phyloP scores from a whole-genome alignment of 2,888 invertebrate genomes.

The Drosophila phalerata region DNA sequence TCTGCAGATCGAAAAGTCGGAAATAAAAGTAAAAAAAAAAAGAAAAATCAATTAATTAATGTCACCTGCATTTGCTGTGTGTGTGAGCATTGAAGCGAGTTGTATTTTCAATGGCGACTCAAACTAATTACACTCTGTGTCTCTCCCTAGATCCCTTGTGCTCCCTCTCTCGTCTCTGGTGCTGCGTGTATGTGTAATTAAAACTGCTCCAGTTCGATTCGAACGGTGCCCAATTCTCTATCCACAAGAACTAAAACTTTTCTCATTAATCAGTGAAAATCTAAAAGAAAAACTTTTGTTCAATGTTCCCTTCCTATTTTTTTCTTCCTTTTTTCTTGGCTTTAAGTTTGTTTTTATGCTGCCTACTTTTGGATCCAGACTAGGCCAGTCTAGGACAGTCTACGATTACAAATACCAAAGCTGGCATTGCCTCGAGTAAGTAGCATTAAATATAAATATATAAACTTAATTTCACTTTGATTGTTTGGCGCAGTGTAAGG shows the following conservation, averaged over 20 bases:
- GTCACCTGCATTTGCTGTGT: conserved; percentile 67
- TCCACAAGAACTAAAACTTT: conserved; percentile 74
- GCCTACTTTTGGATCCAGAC: conserved; percentile 41
- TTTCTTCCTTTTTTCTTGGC: conserved; percentile 38
- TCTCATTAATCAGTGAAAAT: conserved; percentile 82
- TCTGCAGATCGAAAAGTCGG: neutral
- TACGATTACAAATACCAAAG: conserved; percentile 25
- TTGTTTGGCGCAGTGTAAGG: conserved; percentile 81
- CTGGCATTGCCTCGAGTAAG: conserved; percentile 44
- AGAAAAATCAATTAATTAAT: conserved; percentile 80
- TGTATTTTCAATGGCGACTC: conserved; percentile 69
- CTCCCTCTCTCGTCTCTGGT: neutral
- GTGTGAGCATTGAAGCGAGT: conserved; percentile 54
- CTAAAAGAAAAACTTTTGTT: conserved; percentile 82
- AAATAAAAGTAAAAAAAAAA: conserved; percentile 12
- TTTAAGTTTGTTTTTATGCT: conserved; percentile 71
- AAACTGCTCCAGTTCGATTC: conserved; percentile 72
- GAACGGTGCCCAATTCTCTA: conserved; percentile 47
- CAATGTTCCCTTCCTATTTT: conserved; percentile 37
- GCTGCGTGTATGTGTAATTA: conserved; percentile 74
- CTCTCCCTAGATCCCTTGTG: neutral
- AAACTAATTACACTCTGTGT: conserved; percentile 69
- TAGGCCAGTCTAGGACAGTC: conserved; percentile 21
- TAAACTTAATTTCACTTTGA: conserved; percentile 81
- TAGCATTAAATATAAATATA: conserved; percentile 79